Conservation (phyloP, 2,888 invertebrate species). For the Nomada ferruginata region DNA sequence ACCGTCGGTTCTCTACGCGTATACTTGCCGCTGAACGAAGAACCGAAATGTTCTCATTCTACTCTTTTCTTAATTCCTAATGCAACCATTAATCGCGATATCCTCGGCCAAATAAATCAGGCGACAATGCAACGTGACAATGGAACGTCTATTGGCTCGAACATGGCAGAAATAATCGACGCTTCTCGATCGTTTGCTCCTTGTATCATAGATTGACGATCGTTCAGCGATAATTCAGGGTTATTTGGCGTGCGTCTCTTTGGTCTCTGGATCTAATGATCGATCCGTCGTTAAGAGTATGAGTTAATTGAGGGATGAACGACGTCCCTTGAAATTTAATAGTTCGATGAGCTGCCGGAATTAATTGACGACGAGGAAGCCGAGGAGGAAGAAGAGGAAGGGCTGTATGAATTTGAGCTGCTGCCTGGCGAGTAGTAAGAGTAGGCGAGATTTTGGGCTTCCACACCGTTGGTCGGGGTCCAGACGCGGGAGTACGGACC, state of each 20-base stretch:
- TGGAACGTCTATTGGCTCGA: conserved; percentile 6
- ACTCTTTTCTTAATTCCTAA: not conserved
- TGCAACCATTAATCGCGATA: not conserved
- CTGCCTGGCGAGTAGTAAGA: conserved; percentile 86
- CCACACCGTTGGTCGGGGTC: conserved; percentile 85
- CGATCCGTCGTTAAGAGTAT: conserved; percentile 48
- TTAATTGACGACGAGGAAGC: conserved; percentile 85
- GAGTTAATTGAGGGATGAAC: conserved; percentile 22
- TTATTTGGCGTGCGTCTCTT: conserved; percentile 75
- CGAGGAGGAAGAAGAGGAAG: conserved; percentile 88
- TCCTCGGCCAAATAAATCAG: not conserved
- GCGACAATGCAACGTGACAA: conserved; percentile 13
- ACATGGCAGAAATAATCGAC: conserved; percentile 15
- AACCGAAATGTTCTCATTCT: not conserved
- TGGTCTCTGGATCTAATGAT: conserved; percentile 62
- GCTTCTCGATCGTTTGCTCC: conserved; percentile 33
- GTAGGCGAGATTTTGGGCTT: conserved; percentile 84
- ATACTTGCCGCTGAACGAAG: conserved; percentile 30
- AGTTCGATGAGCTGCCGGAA: conserved; percentile 77
- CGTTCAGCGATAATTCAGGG: conserved; percentile 22
- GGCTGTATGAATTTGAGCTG: conserved; percentile 90
- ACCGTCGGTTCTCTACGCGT: conserved; percentile 31
- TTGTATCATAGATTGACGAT: not conserved
- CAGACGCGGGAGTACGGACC: conserved; percentile 93
- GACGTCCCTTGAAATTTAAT: conserved; percentile 51